A percentile compares a stretch with the other conserved stretches of the same genome.
phyloP scores from a whole-genome alignment of 2,888 invertebrate genomes.

The Empis livida region DNA sequence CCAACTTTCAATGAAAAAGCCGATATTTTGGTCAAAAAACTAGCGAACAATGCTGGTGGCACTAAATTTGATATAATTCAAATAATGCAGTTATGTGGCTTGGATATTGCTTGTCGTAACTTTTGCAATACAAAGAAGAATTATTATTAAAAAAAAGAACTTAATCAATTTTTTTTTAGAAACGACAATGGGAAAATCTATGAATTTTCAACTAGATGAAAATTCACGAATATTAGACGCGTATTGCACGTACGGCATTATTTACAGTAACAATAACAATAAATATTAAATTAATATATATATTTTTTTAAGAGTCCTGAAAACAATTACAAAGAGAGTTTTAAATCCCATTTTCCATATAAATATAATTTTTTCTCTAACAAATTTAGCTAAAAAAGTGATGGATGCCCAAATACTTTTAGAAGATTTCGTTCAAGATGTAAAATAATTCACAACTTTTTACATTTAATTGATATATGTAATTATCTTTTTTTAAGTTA shows the following conservation, averaged over 20 bases:
- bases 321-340: background rate
- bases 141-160: too few relatives aligned
- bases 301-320: background rate
- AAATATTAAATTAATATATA: background rate
- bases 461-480: background rate
- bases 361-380: background rate
- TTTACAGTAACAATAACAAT: background rate
- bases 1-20: background rate
- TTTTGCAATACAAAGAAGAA: background rate
- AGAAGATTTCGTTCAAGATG: background rate
- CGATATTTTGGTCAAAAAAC: background rate
- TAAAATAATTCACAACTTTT: background rate
- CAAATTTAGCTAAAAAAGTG: background rate
- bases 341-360: background rate
- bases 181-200: background rate
- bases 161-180: background rate
- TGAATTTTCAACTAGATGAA: background rate
- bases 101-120: background rate
- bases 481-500: background rate
- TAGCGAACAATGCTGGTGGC: background rate
- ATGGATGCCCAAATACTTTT: background rate
- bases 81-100: background rate
- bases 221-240: background rate
- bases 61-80: background rate
- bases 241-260: background rate